Base-by-base conservation (phyloP, 2,113 vertebrate genomes). In the Ictalurus furcatus region DNA sequence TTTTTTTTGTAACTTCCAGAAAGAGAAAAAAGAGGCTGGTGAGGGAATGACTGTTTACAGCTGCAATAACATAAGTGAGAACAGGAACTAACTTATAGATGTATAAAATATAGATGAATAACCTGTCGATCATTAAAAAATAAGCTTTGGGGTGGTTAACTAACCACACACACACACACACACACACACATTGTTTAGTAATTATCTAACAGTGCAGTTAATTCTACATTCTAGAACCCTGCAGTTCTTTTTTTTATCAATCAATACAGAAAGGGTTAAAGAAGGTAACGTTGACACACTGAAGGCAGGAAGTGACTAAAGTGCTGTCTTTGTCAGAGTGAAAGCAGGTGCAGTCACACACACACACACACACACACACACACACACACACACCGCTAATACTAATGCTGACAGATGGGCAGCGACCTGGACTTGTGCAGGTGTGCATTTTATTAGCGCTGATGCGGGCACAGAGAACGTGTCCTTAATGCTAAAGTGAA, bases 361-460 rank as follows among this genome's bases (percentile, higher is more conserved):
- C 30, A 79, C 71, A 21, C 71, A 37, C 30, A 78, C 71, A 11
- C 69, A 48, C 25, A 85, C 78, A n/a, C 78, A 58, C 79, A 58
- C 79, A 82, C 80, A 82, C 80, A 82, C 54, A 82, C 54, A 59
- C 54, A 81, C 28, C n/a, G 28, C 34, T 34, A 61, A 56, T 52
- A 52, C 34, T 71, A 54, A 65, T 76, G 63, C 90, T 87, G 90
- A 90, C 54, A 71, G 89, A 88, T 85, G 80, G 34, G 85, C 85
- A 76, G 67, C 37, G 25, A 40, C n/a, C 61, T 90, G 84, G 86
- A 88, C 87, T 90, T 90, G 67, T 80, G 61, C 90, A 91, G 89
- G 89, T 88, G 87, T 88, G 89, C 67, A 56, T 88, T 87, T 85
- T 67, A n/a, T 88, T 88, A 90, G 85, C 54, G n/a, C 87, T 91